These are phyloP conservation scores for Cichlasoma orientale DNA, from an alignment of 2,797 vertebrate genomes.

Conservation along the genomic window DNA sequence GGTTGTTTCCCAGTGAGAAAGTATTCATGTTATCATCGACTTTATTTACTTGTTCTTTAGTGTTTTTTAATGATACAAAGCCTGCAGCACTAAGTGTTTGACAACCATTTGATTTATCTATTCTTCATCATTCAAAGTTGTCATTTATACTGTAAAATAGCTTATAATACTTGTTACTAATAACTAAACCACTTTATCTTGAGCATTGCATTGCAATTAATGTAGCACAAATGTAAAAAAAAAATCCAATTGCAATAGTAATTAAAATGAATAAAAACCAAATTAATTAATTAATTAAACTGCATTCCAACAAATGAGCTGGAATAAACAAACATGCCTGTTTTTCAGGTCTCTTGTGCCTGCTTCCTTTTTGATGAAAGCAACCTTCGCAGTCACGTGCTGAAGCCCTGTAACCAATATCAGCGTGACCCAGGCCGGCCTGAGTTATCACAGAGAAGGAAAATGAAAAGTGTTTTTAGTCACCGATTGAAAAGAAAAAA, in stretches of 20 bases:
- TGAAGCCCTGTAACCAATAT: constrained; percentile 80
- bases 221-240: too few relatives aligned
- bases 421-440: constrained; percentile 92
- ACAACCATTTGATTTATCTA: neutral
- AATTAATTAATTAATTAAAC: neutral
- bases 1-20: neutral
- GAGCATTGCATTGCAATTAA: neutral
- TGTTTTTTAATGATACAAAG: neutral
- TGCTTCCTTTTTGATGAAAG: constrained; percentile 84
- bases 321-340: constrained; percentile 67
- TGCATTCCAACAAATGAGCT: neutral
- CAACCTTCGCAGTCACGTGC: constrained; percentile 82
- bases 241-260: neutral
- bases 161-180: neutral
- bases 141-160: neutral
- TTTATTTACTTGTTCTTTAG: neutral
- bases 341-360: constrained; percentile 80
- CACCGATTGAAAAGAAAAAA: neutral
- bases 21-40: neutral
- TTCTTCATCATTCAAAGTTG: neutral
- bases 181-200: neutral
- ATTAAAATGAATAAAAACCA: neutral
- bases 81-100: neutral
- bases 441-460: constrained; percentile 50
- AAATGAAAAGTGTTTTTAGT: neutral